Evolutionary conservation across 2,113 vertebrate species (phyloP), one percentile per base, ranked within the genome.

Genomic region (Phaethornis superciliosus): DNA sequence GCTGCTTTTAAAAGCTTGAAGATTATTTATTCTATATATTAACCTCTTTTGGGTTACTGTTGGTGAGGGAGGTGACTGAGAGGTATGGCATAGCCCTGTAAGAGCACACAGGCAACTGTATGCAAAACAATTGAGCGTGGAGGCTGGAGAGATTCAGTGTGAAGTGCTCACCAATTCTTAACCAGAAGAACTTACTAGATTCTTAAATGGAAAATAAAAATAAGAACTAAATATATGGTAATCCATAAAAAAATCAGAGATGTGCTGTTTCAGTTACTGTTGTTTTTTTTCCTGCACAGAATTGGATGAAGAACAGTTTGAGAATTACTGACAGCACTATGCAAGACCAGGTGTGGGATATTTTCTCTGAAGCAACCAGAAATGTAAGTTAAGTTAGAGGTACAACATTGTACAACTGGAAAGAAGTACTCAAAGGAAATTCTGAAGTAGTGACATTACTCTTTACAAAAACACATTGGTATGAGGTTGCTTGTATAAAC

Each of bases 281-380:
- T 88, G 4, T 2, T 33, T 65, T 80, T 47, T 55, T 75, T 49
- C 22, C 32, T 91, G 56, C 40, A 56, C 72, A 99, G 99, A 99
- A 99, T 83, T 99, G 99, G 99, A 99, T 99, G 98, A 98, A 96
- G 95, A 99, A 99, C 97, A 99, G 99, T 94, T 96, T 99, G 62
- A 99, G 95, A 92, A 98, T 99, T 93, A 46, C 92, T 17, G 98
- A 97, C 82, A 84, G 96, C 7, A 70, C 62, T 46, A 69, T 99
- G 26, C 98, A 99, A 46, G 98, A 99, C 52, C 98, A 99, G 76
- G 98, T 99, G 90, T 99, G 99, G 99, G 96, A 97, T 75, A 98
- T 99, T 93, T 98, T 99, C 82, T 97, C 98, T 10, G 97, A 98
- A 96, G 97, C 98, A 26, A 97, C 96, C 58, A 97, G 88, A 92